Evolutionary conservation across 2,797 vertebrate species (phyloP).

Genomic region (Monodelphis domestica): DNA sequence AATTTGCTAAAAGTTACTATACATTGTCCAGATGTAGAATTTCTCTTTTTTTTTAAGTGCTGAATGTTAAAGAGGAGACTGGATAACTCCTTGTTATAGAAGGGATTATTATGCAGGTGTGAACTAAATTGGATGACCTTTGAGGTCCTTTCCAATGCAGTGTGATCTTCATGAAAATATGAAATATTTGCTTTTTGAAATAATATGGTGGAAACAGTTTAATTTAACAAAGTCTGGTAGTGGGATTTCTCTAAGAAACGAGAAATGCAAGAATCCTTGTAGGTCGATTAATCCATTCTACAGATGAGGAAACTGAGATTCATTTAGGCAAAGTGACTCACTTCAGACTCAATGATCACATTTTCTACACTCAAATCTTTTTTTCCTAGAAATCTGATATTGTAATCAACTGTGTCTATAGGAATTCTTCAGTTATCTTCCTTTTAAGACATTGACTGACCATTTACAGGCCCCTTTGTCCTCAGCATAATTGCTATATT

Average conservation of each 20-base stretch:
- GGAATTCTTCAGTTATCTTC: not conserved
- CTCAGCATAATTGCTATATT: not conserved
- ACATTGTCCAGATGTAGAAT: not conserved
- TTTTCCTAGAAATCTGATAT: not conserved
- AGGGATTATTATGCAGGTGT: not conserved
- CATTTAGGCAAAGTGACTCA: not conserved
- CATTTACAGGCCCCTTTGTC: not conserved
- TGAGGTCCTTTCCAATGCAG: not conserved
- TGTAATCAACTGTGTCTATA: not conserved
- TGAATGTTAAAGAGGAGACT: not conserved
- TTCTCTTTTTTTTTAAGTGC: not conserved
- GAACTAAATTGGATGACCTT: not conserved
- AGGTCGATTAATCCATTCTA: not conserved
- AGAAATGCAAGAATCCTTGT: not conserved
- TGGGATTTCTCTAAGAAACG: not conserved
- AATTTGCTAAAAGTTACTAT: not conserved
- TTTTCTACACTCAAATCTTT: not conserved
- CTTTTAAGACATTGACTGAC: not conserved
- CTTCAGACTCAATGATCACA: not conserved
- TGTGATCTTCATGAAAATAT: not conserved
- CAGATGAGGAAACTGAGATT: not conserved
- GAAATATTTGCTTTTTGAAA: not conserved
- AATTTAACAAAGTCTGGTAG: not conserved
- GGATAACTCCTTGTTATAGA: not conserved
- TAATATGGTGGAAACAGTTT: not conserved